Conservation (phyloP, 2,113 vertebrate species). For the Ceyx melanurus region DNA sequence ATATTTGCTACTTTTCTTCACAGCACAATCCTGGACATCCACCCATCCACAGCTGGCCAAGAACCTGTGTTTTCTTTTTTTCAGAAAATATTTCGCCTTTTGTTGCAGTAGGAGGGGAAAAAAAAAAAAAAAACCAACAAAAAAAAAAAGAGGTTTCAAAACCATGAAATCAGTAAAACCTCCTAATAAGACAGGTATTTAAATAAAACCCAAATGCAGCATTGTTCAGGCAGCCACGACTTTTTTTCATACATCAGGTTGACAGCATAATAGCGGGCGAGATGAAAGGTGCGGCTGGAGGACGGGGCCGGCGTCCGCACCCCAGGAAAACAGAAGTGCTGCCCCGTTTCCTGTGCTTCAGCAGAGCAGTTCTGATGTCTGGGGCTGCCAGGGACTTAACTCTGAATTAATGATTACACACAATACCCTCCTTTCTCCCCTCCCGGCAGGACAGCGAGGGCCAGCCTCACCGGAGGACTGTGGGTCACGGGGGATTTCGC, state of each 20-base stretch:
- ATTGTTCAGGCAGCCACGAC: slow-evolving; percentile 50
- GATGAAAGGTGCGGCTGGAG: slow-evolving; percentile 57
- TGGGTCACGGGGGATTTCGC: slow-evolving; percentile 41
- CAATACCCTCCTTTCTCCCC: slow-evolving; percentile 65
- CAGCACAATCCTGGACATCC: slow-evolving; percentile 3
- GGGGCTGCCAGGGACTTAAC: slow-evolving; percentile 54
- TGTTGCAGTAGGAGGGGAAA: background rate
- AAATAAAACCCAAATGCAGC: slow-evolving; percentile 56
- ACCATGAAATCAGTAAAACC: slow-evolving; percentile 21
- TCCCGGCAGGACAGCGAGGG: slow-evolving; percentile 55
- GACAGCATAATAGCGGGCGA: slow-evolving; percentile 46
- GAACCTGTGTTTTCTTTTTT: background rate
- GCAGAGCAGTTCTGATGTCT: slow-evolving; percentile 62
- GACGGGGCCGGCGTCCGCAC: slow-evolving; percentile 39
- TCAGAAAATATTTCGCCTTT: slow-evolving; percentile 47
- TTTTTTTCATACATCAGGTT: slow-evolving; percentile 50
- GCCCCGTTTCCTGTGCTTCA: slow-evolving; percentile 60
- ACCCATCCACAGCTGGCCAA: background rate
- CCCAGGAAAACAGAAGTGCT: slow-evolving; percentile 63
- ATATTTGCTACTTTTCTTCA: slow-evolving; percentile 17
- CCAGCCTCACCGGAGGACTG: slow-evolving; percentile 33
- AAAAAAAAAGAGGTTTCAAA: background rate
- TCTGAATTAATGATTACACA: slow-evolving; percentile 67
- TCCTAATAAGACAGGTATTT: slow-evolving; percentile 56
- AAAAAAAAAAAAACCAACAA: background rate